Conservation (phyloP, 2,888 invertebrate genomes). For the Lepidochitona cinerea region DNA sequence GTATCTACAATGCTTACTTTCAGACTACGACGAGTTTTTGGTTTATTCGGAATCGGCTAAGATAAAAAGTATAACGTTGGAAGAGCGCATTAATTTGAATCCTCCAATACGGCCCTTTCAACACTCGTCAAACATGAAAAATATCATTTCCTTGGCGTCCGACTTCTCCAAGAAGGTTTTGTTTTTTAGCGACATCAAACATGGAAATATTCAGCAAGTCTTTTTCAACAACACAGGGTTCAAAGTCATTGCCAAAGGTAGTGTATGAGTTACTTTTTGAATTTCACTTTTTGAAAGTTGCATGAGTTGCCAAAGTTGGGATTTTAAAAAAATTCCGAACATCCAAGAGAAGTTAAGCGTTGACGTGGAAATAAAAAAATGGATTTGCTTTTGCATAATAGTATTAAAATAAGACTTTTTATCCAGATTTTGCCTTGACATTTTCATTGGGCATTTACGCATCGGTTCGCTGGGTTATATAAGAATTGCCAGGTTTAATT, state of each 20-base stretch:
- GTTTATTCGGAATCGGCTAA: slow-evolving; percentile 86
- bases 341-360: too few species aligned
- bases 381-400: too few species aligned
- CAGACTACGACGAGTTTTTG: slow-evolving; percentile 81
- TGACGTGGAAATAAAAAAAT: too few species aligned
- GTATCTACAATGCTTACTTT: slow-evolving; percentile 1
- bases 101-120: slow-evolving; percentile 83
- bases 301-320: too few species aligned
- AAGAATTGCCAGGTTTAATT: too few species aligned
- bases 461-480: too few species aligned
- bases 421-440: too few species aligned
- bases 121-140: slow-evolving; percentile 82
- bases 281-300: too few species aligned
- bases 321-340: too few species aligned
- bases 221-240: slow-evolving; percentile 85
- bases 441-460: too few species aligned
- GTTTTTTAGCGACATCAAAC: slow-evolving; percentile 91
- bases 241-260: slow-evolving; percentile 77
- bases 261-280: too few species aligned
- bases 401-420: too few species aligned
- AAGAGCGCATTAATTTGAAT: slow-evolving; percentile 81
- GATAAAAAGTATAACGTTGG: slow-evolving; percentile 86
- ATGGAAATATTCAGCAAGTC: slow-evolving; percentile 86
- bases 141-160: slow-evolving; percentile 88
- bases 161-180: slow-evolving; percentile 80